Base-by-base conservation (phyloP, 1,140 invertebrate species). In the Trypoxylus dichotomus region DNA sequence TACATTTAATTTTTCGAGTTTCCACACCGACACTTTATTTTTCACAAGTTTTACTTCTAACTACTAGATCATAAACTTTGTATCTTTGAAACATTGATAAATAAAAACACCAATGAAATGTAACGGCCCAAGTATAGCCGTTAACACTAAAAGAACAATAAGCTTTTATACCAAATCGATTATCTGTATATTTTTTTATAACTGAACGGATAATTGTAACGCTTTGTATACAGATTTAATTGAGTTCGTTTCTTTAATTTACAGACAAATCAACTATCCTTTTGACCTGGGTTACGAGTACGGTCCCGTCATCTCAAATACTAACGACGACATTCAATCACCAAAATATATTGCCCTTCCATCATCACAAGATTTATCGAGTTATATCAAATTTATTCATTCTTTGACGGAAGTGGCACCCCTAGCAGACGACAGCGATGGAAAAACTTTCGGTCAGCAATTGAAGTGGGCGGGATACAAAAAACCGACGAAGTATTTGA, bases 401-500 rank as follows among this genome's bases (percentile, higher is more conserved):
- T 24, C 60, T 24, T 68, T 68, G 60, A 68, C 60, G 60, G 60
- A 3, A 27, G 24, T 24, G 60, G 21, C 27, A 68, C 60, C 60
- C 19, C 60, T 25, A 15, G 21, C 15, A 10, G 27, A 68, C 60
- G 60, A 29, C 27, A 24, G 27, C 60, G 11, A 27, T 15, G 13
- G 60, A 68, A 24, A 29, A 27, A 8, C 11, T 24, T 68, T 68
- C 60, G 60, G 21, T 10, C 60, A 68, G 24, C 24, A 68, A 29
- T 68, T 27, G 27, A 68, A 68, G 60, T 24, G 60, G 60, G 24
- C 19, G 24, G 60, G 24, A 8, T 68, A 68, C 60, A 68, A 68
- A 68, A 68, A 68, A 68, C 60, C 60, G 60, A 68, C 60, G 21
- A 68, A 68, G 24, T 68, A 68, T 68, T 68, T 29, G 19, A 68